These are phyloP conservation scores for Podarcis siculus DNA, from an alignment of 2,797 vertebrate genomes.

Conservation along the genomic window DNA sequence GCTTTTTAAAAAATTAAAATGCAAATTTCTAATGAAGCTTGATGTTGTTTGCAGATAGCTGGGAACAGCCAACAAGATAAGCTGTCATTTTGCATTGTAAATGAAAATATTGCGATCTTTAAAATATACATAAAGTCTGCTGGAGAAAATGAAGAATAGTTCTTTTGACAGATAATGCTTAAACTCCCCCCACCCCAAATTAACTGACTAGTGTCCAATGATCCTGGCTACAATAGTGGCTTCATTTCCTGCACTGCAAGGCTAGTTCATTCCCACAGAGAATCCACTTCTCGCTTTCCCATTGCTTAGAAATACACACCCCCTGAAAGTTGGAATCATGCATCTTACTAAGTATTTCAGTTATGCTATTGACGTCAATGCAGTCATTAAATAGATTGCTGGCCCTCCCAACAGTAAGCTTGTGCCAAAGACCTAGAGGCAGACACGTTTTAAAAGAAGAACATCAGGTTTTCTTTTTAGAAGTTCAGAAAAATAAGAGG, in stretches of 20 bases:
- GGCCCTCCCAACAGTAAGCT: constrained; percentile 86
- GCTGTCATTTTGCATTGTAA: not conserved
- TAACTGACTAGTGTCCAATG: accelerated
- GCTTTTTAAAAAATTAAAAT: not conserved
- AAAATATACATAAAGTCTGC: accelerated
- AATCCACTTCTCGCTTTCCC: constrained; percentile 84
- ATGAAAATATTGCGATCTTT: not conserved
- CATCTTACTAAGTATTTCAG: constrained; percentile 98
- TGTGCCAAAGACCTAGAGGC: constrained; percentile 90
- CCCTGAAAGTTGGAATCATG: constrained; percentile 87
- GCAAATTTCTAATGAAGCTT: not conserved
- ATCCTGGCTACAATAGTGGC: accelerated
- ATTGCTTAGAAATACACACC: constrained; percentile 77
- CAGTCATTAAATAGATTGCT: constrained; percentile 93
- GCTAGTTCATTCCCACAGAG: constrained; percentile 68
- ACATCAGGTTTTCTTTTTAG: constrained; percentile 80
- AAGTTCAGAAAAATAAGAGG: constrained; percentile 69
- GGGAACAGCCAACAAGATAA: not conserved
- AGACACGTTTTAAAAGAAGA: constrained; percentile 86
- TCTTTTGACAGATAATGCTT: not conserved
- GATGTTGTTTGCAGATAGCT: not conserved
- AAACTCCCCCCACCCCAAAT: accelerated
- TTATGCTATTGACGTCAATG: constrained; percentile 99
- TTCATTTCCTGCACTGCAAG: not conserved
- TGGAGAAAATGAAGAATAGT: accelerated